Evolutionary conservation across 2,888 invertebrate genomes (phyloP).

Genomic region (Scaptomyza flava): DNA sequence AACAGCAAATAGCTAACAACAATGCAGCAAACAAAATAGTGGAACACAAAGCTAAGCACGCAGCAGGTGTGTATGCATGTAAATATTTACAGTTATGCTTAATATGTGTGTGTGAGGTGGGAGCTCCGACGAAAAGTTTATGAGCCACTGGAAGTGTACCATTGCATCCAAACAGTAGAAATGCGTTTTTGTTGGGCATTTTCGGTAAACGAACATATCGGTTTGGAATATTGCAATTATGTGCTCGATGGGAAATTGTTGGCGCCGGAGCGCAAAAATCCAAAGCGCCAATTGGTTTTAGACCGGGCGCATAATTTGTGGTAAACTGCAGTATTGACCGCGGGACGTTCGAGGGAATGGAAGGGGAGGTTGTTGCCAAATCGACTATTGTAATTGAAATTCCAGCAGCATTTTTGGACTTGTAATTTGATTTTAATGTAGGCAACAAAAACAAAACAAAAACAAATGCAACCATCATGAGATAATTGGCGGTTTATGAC

Average conservation of each 20-base stretch:
- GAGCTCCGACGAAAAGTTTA: conserved; percentile 13
- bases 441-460: conserved; percentile 17
- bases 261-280: conserved; percentile 11
- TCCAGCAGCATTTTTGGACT: conserved; percentile 55
- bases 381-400: conserved; percentile 70
- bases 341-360: background rate
- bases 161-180: background rate
- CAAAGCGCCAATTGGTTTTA: conserved; percentile 33
- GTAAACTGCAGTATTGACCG: conserved; percentile 18
- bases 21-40: conserved; percentile 26
- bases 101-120: background rate
- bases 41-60: conserved; percentile 37
- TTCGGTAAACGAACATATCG: conserved; percentile 16
- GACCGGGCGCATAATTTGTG: conserved; percentile 39
- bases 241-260: conserved; percentile 33
- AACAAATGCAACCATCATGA: background rate
- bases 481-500: background rate
- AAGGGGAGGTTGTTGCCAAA: conserved; percentile 11
- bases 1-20: conserved; percentile 1
- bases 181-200: conserved; percentile 8
- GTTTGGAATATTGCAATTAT: conserved; percentile 22
- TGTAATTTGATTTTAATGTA: conserved; percentile 70
- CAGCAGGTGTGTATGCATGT: conserved; percentile 28
- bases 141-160: conserved; percentile 13
- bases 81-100: conserved; percentile 24